phyloP scores from a whole-genome alignment of 2,888 invertebrate species.

The Bombylius discolor region DNA sequence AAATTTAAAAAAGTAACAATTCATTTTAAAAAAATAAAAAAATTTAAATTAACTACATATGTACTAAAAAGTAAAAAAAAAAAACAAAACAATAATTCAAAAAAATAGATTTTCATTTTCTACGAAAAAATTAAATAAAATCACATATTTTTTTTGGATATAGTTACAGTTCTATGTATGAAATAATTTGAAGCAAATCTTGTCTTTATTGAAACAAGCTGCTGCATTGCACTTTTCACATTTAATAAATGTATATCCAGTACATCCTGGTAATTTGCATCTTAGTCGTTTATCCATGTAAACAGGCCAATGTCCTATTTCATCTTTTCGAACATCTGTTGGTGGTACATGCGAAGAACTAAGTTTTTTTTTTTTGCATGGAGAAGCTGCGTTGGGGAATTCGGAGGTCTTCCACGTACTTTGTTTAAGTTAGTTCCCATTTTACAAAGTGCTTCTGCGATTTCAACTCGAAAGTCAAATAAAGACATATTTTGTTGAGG shows the following conservation, averaged over 20 bases:
- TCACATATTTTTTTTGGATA: too few relatives aligned
- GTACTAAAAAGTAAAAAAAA: too few relatives aligned
- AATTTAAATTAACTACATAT: too few relatives aligned
- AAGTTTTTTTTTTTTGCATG: slow-evolving; percentile 5
- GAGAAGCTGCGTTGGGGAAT: background rate
- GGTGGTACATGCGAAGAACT: slow-evolving; percentile 17
- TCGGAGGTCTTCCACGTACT: background rate
- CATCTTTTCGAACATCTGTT: slow-evolving; percentile 16
- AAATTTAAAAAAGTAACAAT: too few relatives aligned
- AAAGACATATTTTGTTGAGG: background rate
- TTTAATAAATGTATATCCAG: background rate
- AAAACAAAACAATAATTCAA: too few relatives aligned
- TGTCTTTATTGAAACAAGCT: background rate
- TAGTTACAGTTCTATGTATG: too few relatives aligned
- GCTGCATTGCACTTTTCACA: slow-evolving; percentile 1
- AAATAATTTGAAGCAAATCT: background rate
- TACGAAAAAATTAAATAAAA: too few relatives aligned
- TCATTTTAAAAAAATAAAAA: too few relatives aligned
- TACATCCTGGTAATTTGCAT: slow-evolving; percentile 1
- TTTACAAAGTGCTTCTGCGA: background rate
- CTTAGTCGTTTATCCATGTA: background rate
- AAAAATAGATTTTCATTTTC: too few relatives aligned
- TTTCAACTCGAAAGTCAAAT: background rate
- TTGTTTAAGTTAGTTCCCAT: background rate
- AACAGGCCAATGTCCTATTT: slow-evolving; percentile 5